Evolutionary conservation across 23 tunicate genomes (phyloP), one percentile per base, ranked within the genome.

Genomic region (Styela plicata): DNA sequence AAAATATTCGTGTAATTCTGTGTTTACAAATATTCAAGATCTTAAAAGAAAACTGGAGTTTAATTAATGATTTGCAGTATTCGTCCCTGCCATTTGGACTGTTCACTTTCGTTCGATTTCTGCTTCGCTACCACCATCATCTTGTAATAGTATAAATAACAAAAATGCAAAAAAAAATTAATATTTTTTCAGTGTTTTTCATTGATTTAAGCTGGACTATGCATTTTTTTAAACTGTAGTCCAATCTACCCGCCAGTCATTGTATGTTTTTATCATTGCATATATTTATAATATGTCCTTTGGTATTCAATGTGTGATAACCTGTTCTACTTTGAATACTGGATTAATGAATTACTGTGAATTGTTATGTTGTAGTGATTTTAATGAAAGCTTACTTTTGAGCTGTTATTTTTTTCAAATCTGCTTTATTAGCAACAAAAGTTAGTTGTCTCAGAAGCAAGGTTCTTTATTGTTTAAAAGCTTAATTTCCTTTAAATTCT

Each of bases 151-250:
- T 21, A 44, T 44, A 76, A 76, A 76, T 76, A 53, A 26, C 24
- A 73, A 73, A 76, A 44, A 2, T 52, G 66, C 64, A 76, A 44
- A 76, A 76, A 74, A 74, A 76, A 73, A 16, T n/a, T n/a, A 33
- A 44, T 36, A 67, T n/a, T 76, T 76, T 76, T 53, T 76, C 81
- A 76, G 81, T 76, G 81, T 76, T 76, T 73, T 52, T 76, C 81
- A 44, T 76, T 53, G 81, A 76, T 53, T 44, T 13, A 53, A 28
- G 19, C 20, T 44, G 81, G 81, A 76, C 81, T 76, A 76, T 76
- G 81, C 81, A 76, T 76, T 76, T 76, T 76, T 76, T 76, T 76
- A 17, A 44, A 76, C 81, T 76, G 81, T 76, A 76, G 81, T 76
- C 81, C 81, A 76, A 76, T 34, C 10, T 44, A 44, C 57, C 57